Base-by-base conservation (phyloP, 2,888 invertebrate species). In the Apamea crenata region DNA sequence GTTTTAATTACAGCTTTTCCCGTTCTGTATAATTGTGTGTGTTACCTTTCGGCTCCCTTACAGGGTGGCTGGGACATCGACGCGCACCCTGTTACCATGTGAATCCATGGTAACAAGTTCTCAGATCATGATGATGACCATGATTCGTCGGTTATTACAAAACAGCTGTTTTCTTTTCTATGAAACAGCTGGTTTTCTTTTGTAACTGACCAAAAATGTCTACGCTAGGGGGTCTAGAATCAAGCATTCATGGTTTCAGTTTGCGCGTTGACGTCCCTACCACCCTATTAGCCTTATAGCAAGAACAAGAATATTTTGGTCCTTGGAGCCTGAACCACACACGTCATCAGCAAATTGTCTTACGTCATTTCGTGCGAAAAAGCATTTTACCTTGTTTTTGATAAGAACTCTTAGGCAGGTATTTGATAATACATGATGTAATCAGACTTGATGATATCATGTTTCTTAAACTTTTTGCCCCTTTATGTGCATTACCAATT, bases 381-480 rank as follows among this genome's bases (percentile, higher is more conserved):
- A 61, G 21, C n/a, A 18, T 67, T 36, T 67, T 2, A 25, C 16
- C 14, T 59, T 16, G 29, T 72, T 29, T 56, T 65, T 50, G 61
- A 83, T 63, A 79, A 74, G 56, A 67, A 3, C 10, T 70, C 56
- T 71, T 59, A 29, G 74, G 32, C 10, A 71, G 18, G 36, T 66
- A 63, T 67, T 71, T 71, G 56, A 71, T 44, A 80, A 71, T 44
- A 1, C 29, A 65, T 84, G 84, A 83, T 53, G 14, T 75, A 75
- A 84, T 63, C 21, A 66, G 0, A 44, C 32, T 16, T 44, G 71
- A 75, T 84, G 75, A 83, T 61, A 59, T 80, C 80, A 83, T 75
- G 16, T 74, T 79, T 66, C 69, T 53, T 18, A 29, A 56, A 29
- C 0, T 78, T 61, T 82, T 82, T 78, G 66, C 70, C n/a, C 59